Base-by-base conservation (phyloP, 2,113 vertebrate species). In the Saimiri boliviensis region DNA sequence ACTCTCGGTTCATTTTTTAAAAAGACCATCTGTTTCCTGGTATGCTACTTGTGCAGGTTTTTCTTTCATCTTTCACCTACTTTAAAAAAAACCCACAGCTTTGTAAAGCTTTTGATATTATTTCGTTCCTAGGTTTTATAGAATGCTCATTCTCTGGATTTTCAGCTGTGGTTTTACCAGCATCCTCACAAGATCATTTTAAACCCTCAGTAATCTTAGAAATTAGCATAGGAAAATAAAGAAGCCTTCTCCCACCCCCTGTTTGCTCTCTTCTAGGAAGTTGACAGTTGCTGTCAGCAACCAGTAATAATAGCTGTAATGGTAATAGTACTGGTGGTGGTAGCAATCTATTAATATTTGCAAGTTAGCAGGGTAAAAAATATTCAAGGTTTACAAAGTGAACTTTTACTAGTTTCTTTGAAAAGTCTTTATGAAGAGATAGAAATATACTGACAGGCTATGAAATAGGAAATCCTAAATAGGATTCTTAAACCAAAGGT, bases 21-120 rank as follows among this genome's bases (percentile, higher is more conserved):
- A 97, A 97, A 92, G 98, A 97, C 96, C 97, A 96, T 97, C 82
- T 73, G 17, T 90, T 97, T 98, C 92, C 79, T 63, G 8, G n/a
- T 93, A 47, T 92, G 91, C 89, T 52, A 84, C 85, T 97, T 97
- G 86, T 94, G 49, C 54, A 70, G 70, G 56, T 92, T 97, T 97
- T 90, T 47, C 92, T 97, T 92, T 92, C 83, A 95, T 84, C 97
- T 97, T 82, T 96, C 70, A 97, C n/a, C 56, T 98, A 98, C 45
- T 88, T 94, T 73, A 5, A 97, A 86, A 91, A 3, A 97, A 1
- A 32, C 87, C 66, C 97, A 91, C 66, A 17, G 8, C 95, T 97
- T 70, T 89, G 52, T 68, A 17, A 96, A 96, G 16, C 97, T 97
- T 35, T 96, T 40, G 20, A 23, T 97, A 40, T 89, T 35, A 89